Evolutionary conservation across 1,140 invertebrate species (phyloP).

Genomic region (Pseudomyrmex dendroicus): DNA sequence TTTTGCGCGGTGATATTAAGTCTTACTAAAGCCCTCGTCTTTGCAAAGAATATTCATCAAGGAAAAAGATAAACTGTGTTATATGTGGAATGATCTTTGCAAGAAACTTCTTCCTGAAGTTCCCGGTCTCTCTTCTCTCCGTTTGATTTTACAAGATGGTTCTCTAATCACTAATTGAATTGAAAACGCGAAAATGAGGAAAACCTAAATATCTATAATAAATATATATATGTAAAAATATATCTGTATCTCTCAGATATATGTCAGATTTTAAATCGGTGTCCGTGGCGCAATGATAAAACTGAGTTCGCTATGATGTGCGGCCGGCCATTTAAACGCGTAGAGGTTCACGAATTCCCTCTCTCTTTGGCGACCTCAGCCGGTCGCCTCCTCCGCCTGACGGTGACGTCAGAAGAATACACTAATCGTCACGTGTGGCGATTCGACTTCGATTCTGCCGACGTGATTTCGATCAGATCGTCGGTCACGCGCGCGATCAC

Average conservation of each 20-base stretch:
- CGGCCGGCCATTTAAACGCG: conserved; percentile 73
- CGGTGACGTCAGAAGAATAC: conserved; percentile 1
- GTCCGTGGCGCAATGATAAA: conserved; percentile 65
- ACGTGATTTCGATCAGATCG: conserved; percentile 20
- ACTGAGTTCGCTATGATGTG: conserved; percentile 69
- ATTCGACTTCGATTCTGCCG: neutral
- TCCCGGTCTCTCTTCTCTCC: neutral
- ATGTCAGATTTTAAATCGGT: conserved; percentile 33
- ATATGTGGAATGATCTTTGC: too few species aligned
- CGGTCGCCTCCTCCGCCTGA: conserved; percentile 31
- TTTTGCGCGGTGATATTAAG: neutral
- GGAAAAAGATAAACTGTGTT: neutral
- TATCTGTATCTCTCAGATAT: neutral
- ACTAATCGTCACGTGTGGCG: conserved; percentile 43
- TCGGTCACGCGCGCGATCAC: conserved; percentile 23
- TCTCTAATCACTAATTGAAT: too few species aligned
- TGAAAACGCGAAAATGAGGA: neutral
- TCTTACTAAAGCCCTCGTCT: neutral
- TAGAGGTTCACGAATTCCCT: conserved; percentile 57
- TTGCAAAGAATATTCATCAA: neutral
- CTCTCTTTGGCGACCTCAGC: conserved; percentile 32
- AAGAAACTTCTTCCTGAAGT: neutral
- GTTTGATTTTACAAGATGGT: neutral
- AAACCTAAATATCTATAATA: neutral
- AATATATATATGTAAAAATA: neutral